phyloP scores from a whole-genome alignment of 92 coral and sea anemone genomes.

The Phenganax subtilis region DNA sequence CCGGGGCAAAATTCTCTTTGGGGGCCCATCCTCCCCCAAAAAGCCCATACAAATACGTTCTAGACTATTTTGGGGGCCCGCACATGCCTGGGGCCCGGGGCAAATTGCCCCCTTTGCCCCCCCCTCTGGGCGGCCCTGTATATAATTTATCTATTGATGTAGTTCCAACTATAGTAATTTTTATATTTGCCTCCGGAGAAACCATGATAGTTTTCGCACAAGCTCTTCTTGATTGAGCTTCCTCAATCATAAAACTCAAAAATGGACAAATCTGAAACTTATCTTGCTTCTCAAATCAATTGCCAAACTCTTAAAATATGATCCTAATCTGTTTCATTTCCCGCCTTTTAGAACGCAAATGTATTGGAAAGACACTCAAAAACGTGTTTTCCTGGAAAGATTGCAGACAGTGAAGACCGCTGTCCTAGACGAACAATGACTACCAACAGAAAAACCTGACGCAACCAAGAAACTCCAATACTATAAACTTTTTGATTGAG shows the following conservation, averaged over 20 bases:
- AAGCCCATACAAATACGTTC: too few species aligned
- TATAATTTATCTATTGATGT: too few species aligned
- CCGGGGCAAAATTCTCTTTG: too few species aligned
- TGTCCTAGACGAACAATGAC: constrained; percentile 74
- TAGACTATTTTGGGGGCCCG: too few species aligned
- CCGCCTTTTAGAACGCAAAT: background rate
- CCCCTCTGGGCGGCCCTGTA: too few species aligned
- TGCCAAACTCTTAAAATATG: background rate
- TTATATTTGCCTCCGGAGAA: too few species aligned
- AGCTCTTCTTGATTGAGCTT: background rate
- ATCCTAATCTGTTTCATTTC: background rate
- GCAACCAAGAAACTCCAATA: too few species aligned
- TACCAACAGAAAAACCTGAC: constrained; percentile 58
- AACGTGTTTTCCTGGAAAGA: constrained; percentile 81
- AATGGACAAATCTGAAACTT: background rate
- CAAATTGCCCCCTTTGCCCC: too few species aligned
- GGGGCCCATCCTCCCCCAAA: too few species aligned
- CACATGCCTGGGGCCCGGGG: too few species aligned
- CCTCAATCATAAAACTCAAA: background rate
- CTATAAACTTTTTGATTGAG: background rate
- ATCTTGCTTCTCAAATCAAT: background rate
- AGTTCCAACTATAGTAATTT: too few species aligned
- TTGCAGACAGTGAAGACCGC: constrained; percentile 48
- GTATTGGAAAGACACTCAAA: constrained; percentile 14
- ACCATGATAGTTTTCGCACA: too few species aligned